Conservation (phyloP, 2,797 vertebrate genomes). For the Megalops cyprinoides region DNA sequence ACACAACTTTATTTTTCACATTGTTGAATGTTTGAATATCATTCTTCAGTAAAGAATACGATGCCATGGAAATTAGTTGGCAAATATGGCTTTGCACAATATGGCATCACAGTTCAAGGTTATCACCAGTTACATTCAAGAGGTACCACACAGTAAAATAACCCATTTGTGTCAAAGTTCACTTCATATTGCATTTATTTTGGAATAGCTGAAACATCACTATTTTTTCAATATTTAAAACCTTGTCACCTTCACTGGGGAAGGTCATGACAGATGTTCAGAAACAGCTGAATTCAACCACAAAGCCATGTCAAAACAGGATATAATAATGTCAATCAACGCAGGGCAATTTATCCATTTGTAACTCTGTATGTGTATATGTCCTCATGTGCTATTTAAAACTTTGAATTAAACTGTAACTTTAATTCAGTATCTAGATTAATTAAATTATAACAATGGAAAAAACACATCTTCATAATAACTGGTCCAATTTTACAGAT, state of each 20-base stretch:
- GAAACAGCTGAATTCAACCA: too few relatives aligned
- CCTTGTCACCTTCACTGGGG: neutral
- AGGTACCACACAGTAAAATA: constrained; percentile 21
- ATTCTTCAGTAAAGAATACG: constrained; percentile 3
- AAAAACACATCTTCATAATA: neutral
- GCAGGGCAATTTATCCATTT: neutral
- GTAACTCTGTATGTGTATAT: neutral
- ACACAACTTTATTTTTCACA: constrained; percentile 26
- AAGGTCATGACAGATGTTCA: too few relatives aligned
- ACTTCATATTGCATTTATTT: neutral
- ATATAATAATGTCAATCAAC: neutral
- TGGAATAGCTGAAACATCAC: neutral
- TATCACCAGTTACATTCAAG: constrained; percentile 27
- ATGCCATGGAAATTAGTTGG: constrained; percentile 17
- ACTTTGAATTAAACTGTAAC: neutral
- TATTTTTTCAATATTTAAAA: neutral
- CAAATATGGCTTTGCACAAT: constrained; percentile 10
- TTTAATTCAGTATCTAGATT: neutral
- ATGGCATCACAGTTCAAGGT: constrained; percentile 22
- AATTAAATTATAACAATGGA: neutral
- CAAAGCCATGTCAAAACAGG: neutral
- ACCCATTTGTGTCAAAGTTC: neutral
- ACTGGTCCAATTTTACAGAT: neutral
- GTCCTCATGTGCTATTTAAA: neutral
- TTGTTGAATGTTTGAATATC: constrained; percentile 16